phyloP scores from a whole-genome alignment of 2,888 invertebrate species.

The Callinectes sapidus region DNA sequence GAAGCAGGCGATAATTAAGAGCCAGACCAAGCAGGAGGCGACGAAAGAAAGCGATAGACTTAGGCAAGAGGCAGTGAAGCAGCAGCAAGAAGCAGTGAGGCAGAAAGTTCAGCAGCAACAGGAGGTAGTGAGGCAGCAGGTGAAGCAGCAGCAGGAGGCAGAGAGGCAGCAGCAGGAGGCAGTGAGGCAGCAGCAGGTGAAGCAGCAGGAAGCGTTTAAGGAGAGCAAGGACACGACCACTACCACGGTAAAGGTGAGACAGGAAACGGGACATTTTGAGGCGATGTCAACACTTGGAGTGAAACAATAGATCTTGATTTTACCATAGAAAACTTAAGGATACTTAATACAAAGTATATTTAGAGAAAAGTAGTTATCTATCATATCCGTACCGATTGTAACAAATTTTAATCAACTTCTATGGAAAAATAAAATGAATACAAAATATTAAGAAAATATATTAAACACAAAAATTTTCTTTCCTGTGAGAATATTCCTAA shows the following conservation, averaged over 20 bases:
- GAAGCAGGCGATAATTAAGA: slow-evolving; percentile 37
- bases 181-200: slow-evolving; percentile 2
- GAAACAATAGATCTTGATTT: not conserved
- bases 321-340: not conserved
- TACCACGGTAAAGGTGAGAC: slow-evolving; percentile 34
- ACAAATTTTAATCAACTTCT: not conserved
- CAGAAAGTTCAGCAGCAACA: not conserved
- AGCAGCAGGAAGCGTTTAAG: slow-evolving; percentile 12
- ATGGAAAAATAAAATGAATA: not conserved
- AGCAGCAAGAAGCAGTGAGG: slow-evolving; percentile 43
- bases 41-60: not conserved
- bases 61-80: not conserved
- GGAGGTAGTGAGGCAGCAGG: not conserved
- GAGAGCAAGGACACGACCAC: slow-evolving; percentile 5
- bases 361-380: not conserved
- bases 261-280: not conserved
- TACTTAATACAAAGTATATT: too few species aligned
- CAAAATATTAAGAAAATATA: not conserved
- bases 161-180: not conserved
- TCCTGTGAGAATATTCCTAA: too few species aligned
- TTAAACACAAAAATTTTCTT: too few species aligned
- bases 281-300: not conserved
- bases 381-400: not conserved
- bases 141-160: not conserved
- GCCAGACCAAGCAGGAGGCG: slow-evolving; percentile 6